These are phyloP conservation scores for Prochilodus magdalenae DNA, from an alignment of 2,113 vertebrate species.

Conservation along the genomic window DNA sequence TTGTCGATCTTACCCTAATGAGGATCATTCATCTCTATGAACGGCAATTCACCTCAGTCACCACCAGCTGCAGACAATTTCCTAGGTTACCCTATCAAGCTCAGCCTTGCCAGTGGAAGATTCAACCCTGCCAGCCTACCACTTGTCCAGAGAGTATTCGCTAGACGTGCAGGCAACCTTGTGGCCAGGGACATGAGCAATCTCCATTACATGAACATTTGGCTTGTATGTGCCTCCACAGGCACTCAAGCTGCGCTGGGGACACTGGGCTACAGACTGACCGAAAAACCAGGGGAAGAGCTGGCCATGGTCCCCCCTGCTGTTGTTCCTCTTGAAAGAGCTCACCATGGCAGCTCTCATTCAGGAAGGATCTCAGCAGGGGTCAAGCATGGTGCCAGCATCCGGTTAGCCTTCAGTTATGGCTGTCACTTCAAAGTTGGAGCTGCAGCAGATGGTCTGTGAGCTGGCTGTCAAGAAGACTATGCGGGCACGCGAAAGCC, in stretches of 20 bases:
- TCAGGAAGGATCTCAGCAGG: conserved; percentile 2
- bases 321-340: neutral
- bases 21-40: no score
- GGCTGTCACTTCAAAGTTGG: neutral
- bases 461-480: neutral
- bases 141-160: neutral
- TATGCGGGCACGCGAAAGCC: neutral
- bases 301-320: neutral
- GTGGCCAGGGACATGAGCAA: neutral
- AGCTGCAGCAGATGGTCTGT: neutral
- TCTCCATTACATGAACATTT: neutral
- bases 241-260: neutral
- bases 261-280: neutral
- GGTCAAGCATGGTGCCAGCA: neutral
- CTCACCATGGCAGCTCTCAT: neutral
- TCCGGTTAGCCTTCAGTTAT: neutral
- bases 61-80: no score
- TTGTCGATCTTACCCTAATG: no score
- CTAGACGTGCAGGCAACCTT: neutral
- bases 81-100: neutral
- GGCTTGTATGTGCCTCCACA: neutral
- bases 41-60: no score
- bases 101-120: neutral
- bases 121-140: neutral
- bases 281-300: neutral